A percentile compares a stretch with the other conserved stretches of the same genome.
phyloP scores from a whole-genome alignment of 2,888 invertebrate species.

The Tiphia femorata region DNA sequence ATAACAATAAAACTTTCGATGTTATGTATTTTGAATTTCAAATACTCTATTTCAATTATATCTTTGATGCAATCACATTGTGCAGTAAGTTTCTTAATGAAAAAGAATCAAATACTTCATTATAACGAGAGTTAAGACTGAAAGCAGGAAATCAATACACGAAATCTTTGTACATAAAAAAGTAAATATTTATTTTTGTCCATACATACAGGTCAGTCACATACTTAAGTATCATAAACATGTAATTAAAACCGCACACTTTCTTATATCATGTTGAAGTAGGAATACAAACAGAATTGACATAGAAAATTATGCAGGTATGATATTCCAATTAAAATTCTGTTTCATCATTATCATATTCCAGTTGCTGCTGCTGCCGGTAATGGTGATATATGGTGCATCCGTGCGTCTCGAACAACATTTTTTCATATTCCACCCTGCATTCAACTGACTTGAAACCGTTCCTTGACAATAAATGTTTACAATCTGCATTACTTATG shows the following conservation, averaged over 20 bases:
- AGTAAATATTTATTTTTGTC: slow-evolving; percentile 60
- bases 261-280: slow-evolving; percentile 23
- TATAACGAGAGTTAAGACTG: too few relatives aligned
- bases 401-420: slow-evolving; percentile 77
- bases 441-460: slow-evolving; percentile 31
- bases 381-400: slow-evolving; percentile 73
- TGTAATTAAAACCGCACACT: slow-evolving; percentile 33
- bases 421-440: slow-evolving; percentile 68
- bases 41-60: too few relatives aligned
- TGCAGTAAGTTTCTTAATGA: too few relatives aligned
- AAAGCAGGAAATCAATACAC: not conserved
- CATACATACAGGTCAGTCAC: slow-evolving; percentile 40
- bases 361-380: slow-evolving; percentile 42
- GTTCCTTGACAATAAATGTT: slow-evolving; percentile 23
- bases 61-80: too few relatives aligned
- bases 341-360: slow-evolving; percentile 41
- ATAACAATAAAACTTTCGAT: too few relatives aligned
- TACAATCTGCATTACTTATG: slow-evolving; percentile 37
- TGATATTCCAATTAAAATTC: slow-evolving; percentile 48
- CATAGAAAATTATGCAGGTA: slow-evolving; percentile 18
- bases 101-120: too few relatives aligned
- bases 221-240: slow-evolving; percentile 40
- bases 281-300: slow-evolving; percentile 40
- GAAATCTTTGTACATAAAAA: slow-evolving; percentile 44
- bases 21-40: too few relatives aligned